Conservation (phyloP, 2,888 invertebrate species). For the Euzophera pinguis region DNA sequence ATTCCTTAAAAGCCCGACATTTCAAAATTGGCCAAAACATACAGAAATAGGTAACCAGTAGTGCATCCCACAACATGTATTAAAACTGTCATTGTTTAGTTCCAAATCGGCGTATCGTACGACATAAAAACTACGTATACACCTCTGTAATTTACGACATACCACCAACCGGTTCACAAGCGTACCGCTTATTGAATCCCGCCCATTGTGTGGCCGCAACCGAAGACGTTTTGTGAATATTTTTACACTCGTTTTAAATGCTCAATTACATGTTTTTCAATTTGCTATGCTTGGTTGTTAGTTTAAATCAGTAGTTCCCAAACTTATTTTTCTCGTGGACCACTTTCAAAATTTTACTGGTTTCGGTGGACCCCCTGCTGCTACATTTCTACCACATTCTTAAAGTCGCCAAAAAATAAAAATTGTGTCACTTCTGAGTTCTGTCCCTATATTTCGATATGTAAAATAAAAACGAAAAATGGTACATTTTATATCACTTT, state of each 20-base stretch:
- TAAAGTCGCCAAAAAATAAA: too few relatives aligned
- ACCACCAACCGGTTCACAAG: not conserved
- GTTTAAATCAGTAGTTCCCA: too few relatives aligned
- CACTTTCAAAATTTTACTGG: too few relatives aligned
- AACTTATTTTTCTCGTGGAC: too few relatives aligned
- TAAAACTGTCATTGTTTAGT: not conserved
- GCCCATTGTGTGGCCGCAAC: constrained; percentile 3
- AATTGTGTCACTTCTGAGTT: too few relatives aligned
- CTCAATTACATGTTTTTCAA: not conserved
- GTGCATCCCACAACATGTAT: not conserved
- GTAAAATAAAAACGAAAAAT: too few relatives aligned
- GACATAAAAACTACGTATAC: not conserved
- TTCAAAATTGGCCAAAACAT: not conserved
- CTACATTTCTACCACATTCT: too few relatives aligned
- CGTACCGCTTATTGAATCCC: not conserved
- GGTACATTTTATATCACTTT: too few relatives aligned
- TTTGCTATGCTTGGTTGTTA: not conserved
- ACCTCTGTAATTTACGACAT: not conserved
- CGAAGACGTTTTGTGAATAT: not conserved
- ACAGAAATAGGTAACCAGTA: not conserved
- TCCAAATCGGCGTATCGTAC: not conserved
- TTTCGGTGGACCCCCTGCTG: too few relatives aligned
- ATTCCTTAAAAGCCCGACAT: too few relatives aligned
- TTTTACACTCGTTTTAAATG: too few relatives aligned
- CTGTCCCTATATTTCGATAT: too few relatives aligned